A percentile compares a stretch with the other conserved stretches of the same genome.
Conservation (phyloP, 1,140 invertebrate species). For the Yoshiicerus persimilis region DNA sequence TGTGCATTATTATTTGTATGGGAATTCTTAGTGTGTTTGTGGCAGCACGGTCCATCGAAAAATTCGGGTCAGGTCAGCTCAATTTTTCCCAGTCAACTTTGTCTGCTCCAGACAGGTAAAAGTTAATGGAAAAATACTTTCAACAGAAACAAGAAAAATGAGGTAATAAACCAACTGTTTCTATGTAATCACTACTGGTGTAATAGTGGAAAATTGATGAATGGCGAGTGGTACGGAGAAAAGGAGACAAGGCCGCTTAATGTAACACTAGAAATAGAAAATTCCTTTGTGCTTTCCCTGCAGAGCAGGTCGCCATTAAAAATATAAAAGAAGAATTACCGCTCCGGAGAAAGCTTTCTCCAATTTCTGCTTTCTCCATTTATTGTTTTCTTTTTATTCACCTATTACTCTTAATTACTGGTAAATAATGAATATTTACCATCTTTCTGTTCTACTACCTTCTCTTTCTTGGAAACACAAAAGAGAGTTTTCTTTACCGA, state of each 20-base stretch:
- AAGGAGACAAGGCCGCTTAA: neutral
- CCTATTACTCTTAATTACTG: too few species aligned
- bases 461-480: too few species aligned
- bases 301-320: neutral
- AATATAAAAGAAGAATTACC: too few species aligned
- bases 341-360: too few species aligned
- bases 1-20: neutral
- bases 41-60: neutral
- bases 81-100: neutral
- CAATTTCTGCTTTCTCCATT: too few species aligned
- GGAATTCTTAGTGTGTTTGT: neutral
- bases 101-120: neutral
- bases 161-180: neutral
- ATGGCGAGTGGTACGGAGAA: neutral
- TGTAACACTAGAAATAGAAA: neutral
- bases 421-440: too few species aligned
- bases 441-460: too few species aligned
- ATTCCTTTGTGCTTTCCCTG: neutral
- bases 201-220: neutral
- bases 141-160: neutral
- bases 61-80: neutral
- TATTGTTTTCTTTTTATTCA: too few species aligned
- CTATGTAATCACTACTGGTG: neutral
- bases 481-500: too few species aligned
- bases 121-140: neutral